Conservation (phyloP, 2,888 invertebrate genomes). For the Bimastos eiseni region DNA sequence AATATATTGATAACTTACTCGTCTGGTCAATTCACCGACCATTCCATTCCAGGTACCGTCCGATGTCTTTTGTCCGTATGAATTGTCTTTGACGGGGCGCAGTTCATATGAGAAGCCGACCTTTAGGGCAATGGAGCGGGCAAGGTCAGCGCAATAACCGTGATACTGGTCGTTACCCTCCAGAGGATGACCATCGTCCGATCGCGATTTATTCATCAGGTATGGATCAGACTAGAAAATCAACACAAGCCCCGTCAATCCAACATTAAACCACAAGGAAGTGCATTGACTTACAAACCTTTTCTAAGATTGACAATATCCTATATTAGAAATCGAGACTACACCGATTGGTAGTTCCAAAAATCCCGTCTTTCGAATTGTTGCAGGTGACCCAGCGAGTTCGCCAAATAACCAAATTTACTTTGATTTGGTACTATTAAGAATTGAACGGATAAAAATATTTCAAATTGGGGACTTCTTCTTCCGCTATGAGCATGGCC, state of each 20-base stretch:
- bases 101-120: constrained; percentile 59
- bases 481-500: too few relatives aligned
- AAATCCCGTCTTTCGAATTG: too few relatives aligned
- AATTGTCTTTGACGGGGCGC: constrained; percentile 42
- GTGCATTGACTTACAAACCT: background rate
- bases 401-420: too few relatives aligned
- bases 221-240: constrained; percentile 48
- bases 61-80: constrained; percentile 41
- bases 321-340: too few relatives aligned
- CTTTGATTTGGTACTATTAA: too few relatives aligned
- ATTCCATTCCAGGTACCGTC: constrained; percentile 60
- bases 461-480: too few relatives aligned
- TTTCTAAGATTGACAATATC: too few relatives aligned
- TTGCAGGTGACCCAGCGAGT: too few relatives aligned
- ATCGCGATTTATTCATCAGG: constrained; percentile 49
- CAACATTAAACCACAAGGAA: background rate
- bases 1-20: background rate
- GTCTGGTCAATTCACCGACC: constrained; percentile 57
- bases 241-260: background rate
- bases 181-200: constrained; percentile 48
- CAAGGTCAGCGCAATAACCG: constrained; percentile 64
- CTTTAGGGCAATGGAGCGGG: constrained; percentile 55
- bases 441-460: too few relatives aligned
- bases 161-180: constrained; percentile 83
- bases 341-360: too few relatives aligned